Conservation (phyloP, 2,888 invertebrate genomes). For the Andrena chrysosceles region DNA sequence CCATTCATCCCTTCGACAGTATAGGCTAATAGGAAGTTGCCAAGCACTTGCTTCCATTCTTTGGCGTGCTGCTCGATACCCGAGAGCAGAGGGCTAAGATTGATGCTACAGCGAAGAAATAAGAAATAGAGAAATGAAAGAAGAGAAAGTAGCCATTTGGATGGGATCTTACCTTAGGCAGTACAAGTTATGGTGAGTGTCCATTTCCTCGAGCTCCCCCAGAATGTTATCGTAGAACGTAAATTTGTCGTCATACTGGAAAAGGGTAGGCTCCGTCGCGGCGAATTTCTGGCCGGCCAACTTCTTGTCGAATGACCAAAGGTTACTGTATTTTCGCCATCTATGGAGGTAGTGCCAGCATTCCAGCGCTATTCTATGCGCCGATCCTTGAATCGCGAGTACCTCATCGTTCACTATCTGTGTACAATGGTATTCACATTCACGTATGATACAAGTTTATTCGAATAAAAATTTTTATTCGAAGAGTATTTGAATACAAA, state of each 20-base stretch:
- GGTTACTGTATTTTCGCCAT: conserved; percentile 90
- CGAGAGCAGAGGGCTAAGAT: conserved; percentile 90
- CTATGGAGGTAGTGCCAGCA: conserved; percentile 89
- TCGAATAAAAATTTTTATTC: not conserved
- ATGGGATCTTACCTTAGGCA: conserved; percentile 86
- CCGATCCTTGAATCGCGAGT: conserved; percentile 89
- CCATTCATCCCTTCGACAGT: conserved; percentile 90
- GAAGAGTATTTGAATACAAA: too few species aligned
- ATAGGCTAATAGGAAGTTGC: conserved; percentile 88
- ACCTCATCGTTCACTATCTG: conserved; percentile 90
- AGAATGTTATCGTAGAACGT: conserved; percentile 93
- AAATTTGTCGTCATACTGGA: conserved; percentile 93
- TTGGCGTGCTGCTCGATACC: conserved; percentile 90
- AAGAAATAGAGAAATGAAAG: not conserved
- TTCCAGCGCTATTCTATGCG: conserved; percentile 88
- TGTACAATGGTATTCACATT: not conserved
- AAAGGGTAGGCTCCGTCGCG: conserved; percentile 87
- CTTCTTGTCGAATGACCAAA: conserved; percentile 92
- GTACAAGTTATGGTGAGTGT: conserved; percentile 88
- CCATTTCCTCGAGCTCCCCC: conserved; percentile 88
- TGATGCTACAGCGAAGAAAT: conserved; percentile 85
- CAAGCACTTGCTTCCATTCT: conserved; percentile 93
- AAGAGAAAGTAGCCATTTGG: too few species aligned
- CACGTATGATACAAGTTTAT: not conserved
- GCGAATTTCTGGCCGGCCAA: conserved; percentile 92